Evolutionary conservation across 2,797 vertebrate species (phyloP), one percentile per base, ranked within the genome.

Genomic region (Florisuga fusca): DNA sequence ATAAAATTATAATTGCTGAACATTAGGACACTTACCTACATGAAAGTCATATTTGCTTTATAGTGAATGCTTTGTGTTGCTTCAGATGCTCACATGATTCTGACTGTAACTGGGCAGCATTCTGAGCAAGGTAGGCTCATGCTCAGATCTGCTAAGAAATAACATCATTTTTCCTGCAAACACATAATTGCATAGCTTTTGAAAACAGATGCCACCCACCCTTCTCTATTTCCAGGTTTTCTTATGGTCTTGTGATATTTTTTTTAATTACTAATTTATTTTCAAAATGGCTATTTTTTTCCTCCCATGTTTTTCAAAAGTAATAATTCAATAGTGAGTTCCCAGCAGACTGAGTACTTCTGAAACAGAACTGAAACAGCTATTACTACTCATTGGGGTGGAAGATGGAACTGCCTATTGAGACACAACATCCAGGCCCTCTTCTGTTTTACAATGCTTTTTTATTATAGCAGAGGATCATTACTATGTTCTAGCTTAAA

Each of bases 351-450:
- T 0, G 1, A 61, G 16, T 51, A 43, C 18, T 90, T 55, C 34
- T 50, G 61, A 79, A 61, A n/a, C 26, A 20, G 38, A 72, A 46
- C 38, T 54, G 25, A 84, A 66, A 46, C 53, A 68, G 41, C 11
- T 3, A 6, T 51, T 57, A 41, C 21, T 38, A 43, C 43, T 58
- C 4, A 1, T 43, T 0, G 0, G 31, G 27, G n/a, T 62, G 57
- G 55, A 69, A 69, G 21, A 18, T 53, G 9, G 29, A 41, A 67
- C 43, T 63, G 38, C 14, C 11, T 45, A 5, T 14, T 46, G 36
- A 75, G 22, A 21, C 29, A 58, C 63, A 31, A 51, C 8, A 45
- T 8, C 10, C 23, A 46, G n/a, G 43, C 29, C 31, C 13, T 41
- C 15, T 15, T 75, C 50, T 69, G 25, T 7, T 53, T 75, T 51